Evolutionary conservation across 2,113 vertebrate genomes (phyloP), one percentile per base, ranked within the genome.

Genomic region (Taurulus bubalis): DNA sequence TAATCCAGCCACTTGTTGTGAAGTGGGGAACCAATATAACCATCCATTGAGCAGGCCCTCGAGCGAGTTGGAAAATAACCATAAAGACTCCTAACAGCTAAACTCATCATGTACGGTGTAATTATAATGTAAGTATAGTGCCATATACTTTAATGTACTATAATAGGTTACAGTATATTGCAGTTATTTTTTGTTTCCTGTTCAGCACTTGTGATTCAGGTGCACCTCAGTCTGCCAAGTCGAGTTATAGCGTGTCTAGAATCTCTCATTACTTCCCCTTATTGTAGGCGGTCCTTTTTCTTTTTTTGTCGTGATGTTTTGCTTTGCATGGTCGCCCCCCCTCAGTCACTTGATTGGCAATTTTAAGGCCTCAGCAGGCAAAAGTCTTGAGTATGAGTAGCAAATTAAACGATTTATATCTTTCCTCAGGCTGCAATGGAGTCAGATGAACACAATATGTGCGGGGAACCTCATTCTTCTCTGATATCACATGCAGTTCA

Each of bases 301-400:
- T 14, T 8, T 75, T 78, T 45, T 51, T 45, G 68, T 59, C 45
- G 71, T 2, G 1, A 9, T 71, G 64, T 79, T 66, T 64, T 59
- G 78, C 77, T 86, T 71, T 84, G 72, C 78, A 38, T 74, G 51
- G 71, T 1, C 32, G 67, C 71, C 71, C 62, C 70, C 80, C 62
- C 30, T 73, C 81, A 84, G 4, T 67, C 77, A 15, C 72, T 3
- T 84, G 80, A 88, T 90, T 84, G 86, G 82, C 76, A 77, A 88
- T 86, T 82, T 84, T 28, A 77, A 77, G 18, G 72, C 67, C 78
- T 79, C 78, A 64, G 83, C 75, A 77, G 84, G 82, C 71, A 55
- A 38, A 75, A 78, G 76, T 76, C 45, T 60, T 8, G 71, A 82
- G 28, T 70, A 60, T 71, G 63, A 66, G 70, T 65, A 72, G 64